Percentiles rank a stretch among this genome's conserved stretches.
Evolutionary conservation across 2,797 vertebrate species (phyloP).

Genomic region (Delichon dasypus): DNA sequence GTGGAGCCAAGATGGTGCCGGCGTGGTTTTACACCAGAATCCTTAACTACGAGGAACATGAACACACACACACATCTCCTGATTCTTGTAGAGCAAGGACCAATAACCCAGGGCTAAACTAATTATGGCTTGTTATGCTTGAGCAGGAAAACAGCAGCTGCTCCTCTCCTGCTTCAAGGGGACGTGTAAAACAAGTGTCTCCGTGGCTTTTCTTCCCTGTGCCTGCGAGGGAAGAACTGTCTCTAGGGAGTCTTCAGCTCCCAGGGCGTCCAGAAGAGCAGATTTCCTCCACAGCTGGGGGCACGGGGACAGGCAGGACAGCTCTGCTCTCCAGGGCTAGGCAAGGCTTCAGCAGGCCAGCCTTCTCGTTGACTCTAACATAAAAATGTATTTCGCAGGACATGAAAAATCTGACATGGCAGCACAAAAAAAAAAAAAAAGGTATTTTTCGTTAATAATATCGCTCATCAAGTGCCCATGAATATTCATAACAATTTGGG

Average conservation of each 20-base stretch:
- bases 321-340: neutral
- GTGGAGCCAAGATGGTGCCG: neutral
- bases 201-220: fast-evolving
- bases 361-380: neutral
- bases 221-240: neutral
- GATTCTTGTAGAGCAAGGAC: neutral
- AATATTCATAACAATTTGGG: fast-evolving
- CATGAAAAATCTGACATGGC: neutral
- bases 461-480: fast-evolving
- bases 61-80: neutral
- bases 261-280: neutral
- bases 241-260: neutral
- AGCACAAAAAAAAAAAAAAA: neutral
- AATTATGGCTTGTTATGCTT: constrained; percentile 13
- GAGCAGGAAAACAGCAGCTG: neutral
- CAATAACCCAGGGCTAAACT: constrained; percentile 36
- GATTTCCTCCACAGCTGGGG: neutral
- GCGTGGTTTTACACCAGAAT: neutral
- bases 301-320: neutral
- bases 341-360: neutral
- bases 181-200: neutral
- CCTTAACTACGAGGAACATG: neutral
- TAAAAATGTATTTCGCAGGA: neutral
- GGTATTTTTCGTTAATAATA: neutral
- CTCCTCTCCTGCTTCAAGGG: neutral